Conservation (phyloP, 1,140 invertebrate genomes). For the Onthophagus taurus region DNA sequence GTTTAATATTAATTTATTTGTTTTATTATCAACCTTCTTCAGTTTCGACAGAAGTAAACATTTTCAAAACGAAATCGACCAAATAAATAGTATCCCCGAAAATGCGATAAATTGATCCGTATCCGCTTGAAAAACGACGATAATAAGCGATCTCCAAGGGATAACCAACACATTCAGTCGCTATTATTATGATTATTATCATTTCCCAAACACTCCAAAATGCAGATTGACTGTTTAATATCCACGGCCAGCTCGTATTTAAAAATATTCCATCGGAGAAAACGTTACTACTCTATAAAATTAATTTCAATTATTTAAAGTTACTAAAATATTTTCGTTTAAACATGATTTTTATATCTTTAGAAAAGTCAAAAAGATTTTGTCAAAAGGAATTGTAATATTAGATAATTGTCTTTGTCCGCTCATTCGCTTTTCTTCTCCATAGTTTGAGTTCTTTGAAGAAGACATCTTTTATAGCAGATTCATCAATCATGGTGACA, state of each 20-base stretch:
- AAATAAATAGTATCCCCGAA: conserved; percentile 5
- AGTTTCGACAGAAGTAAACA: conserved; percentile 10
- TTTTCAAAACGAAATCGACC: conserved; percentile 2
- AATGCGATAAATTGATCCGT: neutral
- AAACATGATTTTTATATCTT: too few species aligned
- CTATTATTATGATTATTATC: neutral
- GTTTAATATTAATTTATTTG: neutral
- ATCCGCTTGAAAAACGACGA: neutral
- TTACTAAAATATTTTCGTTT: too few species aligned
- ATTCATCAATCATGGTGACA: too few species aligned
- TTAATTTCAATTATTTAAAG: too few species aligned
- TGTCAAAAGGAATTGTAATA: too few species aligned
- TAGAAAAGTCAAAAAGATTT: too few species aligned
- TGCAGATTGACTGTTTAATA: conserved; percentile 4
- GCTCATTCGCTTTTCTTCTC: too few species aligned
- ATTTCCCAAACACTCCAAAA: conserved; percentile 7
- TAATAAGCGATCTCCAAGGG: conserved; percentile 8
- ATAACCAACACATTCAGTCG: conserved; percentile 1
- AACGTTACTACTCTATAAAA: conserved; percentile 3
- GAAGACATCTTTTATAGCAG: too few species aligned
- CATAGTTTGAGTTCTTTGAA: too few species aligned
- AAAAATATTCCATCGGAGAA: conserved; percentile 4
- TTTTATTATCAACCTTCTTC: conserved; percentile 3
- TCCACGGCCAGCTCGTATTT: conserved; percentile 5
- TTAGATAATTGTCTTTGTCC: too few species aligned